Evolutionary conservation across 2,113 vertebrate genomes (phyloP), one percentile per base, ranked within the genome.

Genomic region (Suricata suricatta): DNA sequence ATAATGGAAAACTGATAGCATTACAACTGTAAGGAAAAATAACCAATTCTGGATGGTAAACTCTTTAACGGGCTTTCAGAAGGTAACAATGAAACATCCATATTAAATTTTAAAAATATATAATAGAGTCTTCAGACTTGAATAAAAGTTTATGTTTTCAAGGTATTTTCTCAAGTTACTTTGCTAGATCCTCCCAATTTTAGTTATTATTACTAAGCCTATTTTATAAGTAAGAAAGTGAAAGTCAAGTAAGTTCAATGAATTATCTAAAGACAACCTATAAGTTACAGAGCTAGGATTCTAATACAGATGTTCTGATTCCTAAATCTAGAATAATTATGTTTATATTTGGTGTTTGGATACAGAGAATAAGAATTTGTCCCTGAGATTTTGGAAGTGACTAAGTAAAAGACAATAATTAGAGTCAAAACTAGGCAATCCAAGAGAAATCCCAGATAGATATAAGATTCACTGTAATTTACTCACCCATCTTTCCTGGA

Each of bases 181-280:
- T 90, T 95, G 33, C 88, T 79, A 79, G 38, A 54, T 71, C 41
- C 66, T 92, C 33, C n/a, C 38, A 74, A 81, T 3, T 52, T 23
- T 64, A 87, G 60, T 16, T 16, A 74, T 12, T 64, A 74, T 93
- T 81, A 63, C 69, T 84, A 52, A 33, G 35, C 27, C n/a, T 86
- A 41, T 74, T 96, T 92, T 92, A 87, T 5, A 79, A 92, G 47
- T 57, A 83, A 57, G 27, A 92, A 90, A 77, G 2, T 63, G n/a
- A 96, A 93, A 72, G 29, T 95, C 31, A 91, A 96, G 86, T 91
- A 97, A 33, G 33, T 64, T 92, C 52, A 93, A 85, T 91, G 66
- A 85, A 71, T 86, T 93, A 64, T 88, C 83, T 93, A 89, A 88
- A 93, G 68, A 63, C 2, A 60, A 31, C 21, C 84, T 88, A 50